Evolutionary conservation across 2,888 invertebrate species (phyloP).

Genomic region (Rapana venosa): DNA sequence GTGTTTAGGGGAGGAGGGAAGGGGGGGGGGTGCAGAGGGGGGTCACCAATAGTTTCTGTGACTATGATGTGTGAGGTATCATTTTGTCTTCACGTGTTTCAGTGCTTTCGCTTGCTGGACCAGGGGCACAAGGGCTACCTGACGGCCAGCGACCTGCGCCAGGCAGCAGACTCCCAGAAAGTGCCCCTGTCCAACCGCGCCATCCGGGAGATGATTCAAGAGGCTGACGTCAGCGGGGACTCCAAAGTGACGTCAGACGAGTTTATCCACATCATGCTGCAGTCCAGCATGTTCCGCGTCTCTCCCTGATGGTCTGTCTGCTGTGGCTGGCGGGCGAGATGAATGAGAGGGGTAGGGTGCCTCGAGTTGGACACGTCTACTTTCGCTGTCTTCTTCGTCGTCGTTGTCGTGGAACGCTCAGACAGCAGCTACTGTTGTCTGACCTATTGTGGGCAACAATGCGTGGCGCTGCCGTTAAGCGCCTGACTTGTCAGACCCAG

Average conservation of each 20-base stretch:
- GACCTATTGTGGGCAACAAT: neutral
- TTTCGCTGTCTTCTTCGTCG: neutral
- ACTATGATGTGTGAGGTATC: too few relatives aligned
- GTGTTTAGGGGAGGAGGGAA: too few relatives aligned
- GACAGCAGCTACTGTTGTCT: neutral
- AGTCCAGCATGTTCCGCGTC: constrained; percentile 58
- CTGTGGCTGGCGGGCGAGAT: neutral
- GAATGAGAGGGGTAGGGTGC: neutral
- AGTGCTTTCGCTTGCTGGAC: constrained; percentile 65
- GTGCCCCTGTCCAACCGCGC: constrained; percentile 60
- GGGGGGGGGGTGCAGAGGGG: too few relatives aligned
- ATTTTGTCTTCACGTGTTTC: neutral
- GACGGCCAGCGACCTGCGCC: constrained; percentile 59
- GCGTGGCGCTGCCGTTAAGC: too few relatives aligned
- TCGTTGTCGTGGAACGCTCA: neutral
- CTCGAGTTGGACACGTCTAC: neutral
- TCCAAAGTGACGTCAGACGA: constrained; percentile 59
- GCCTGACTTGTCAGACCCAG: too few relatives aligned
- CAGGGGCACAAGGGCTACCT: constrained; percentile 61
- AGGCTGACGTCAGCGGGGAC: constrained; percentile 65
- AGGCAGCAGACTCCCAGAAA: constrained; percentile 57
- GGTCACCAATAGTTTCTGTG: too few relatives aligned
- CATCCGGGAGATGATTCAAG: constrained; percentile 67
- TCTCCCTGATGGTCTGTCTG: neutral
- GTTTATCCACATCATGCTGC: constrained; percentile 63